phyloP scores from a whole-genome alignment of 1,140 invertebrate species.

The Bradysia coprophila region DNA sequence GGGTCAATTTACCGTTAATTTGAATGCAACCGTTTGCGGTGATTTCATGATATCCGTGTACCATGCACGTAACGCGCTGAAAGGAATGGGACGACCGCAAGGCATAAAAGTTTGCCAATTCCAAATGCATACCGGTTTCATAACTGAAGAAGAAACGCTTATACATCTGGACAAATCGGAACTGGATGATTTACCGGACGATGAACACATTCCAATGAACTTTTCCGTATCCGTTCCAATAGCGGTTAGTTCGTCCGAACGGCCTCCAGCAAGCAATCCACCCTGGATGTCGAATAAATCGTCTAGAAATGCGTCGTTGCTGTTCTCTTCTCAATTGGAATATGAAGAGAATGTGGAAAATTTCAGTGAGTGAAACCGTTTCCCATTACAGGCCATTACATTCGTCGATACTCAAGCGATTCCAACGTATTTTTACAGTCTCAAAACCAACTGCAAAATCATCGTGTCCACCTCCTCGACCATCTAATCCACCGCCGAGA shows the following conservation, averaged over 20 bases:
- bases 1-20: slow-evolving; percentile 37
- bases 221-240: slow-evolving; percentile 56
- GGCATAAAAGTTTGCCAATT: slow-evolving; percentile 77
- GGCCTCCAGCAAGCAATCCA: slow-evolving; percentile 39
- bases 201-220: slow-evolving; percentile 63
- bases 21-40: slow-evolving; percentile 51
- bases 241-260: slow-evolving; percentile 45
- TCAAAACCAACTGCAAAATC: slow-evolving; percentile 14
- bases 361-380: slow-evolving; percentile 33
- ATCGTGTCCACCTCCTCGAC: slow-evolving; percentile 5
- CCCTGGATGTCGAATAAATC: slow-evolving; percentile 53
- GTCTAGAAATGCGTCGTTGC: slow-evolving; percentile 32
- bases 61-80: slow-evolving; percentile 73
- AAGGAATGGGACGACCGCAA: slow-evolving; percentile 58
- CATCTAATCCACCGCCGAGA: slow-evolving; percentile 7
- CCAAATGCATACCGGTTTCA: slow-evolving; percentile 77
- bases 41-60: slow-evolving; percentile 68
- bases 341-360: slow-evolving; percentile 66
- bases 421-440: slow-evolving; percentile 8
- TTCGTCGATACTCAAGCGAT: neutral
- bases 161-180: slow-evolving; percentile 58
- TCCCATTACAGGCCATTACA: neutral
- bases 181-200: slow-evolving; percentile 57
- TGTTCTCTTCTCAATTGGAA: slow-evolving; percentile 68
- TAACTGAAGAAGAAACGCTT: slow-evolving; percentile 48